Evolutionary conservation across 92 coral and sea anemone genomes (phyloP).

Genomic region (Pocillopora meandrina): DNA sequence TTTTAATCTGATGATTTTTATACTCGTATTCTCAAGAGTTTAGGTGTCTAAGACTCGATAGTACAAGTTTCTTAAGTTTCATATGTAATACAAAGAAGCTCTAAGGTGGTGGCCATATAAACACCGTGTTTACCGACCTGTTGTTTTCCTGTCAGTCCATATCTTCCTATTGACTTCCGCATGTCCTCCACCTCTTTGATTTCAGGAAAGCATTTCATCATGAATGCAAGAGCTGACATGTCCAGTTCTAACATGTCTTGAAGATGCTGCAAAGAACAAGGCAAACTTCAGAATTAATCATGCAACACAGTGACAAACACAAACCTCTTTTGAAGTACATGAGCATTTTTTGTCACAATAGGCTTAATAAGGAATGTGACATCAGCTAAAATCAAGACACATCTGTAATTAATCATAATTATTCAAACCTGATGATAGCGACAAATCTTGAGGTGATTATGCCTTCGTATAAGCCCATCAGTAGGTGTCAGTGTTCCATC

Average conservation of each 20-base stretch:
- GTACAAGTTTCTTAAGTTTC: too few species aligned
- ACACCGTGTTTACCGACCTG: slow-evolving; percentile 54
- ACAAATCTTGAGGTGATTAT: slow-evolving; percentile 95
- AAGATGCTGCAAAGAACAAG: slow-evolving; percentile 68
- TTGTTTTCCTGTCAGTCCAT: slow-evolving; percentile 98
- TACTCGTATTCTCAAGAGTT: too few species aligned
- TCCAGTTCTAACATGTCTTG: slow-evolving; percentile 99
- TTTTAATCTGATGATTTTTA: too few species aligned
- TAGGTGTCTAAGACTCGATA: too few species aligned
- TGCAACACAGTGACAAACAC: neutral
- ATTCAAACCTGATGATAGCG: slow-evolving; percentile 93
- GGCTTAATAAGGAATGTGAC: neutral
- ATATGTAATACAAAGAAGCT: too few species aligned
- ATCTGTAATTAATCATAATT: neutral
- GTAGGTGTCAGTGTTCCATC: slow-evolving; percentile 95
- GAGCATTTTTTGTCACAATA: neutral
- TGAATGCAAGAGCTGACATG: slow-evolving; percentile 87
- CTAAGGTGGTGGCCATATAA: too few species aligned
- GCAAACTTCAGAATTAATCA: neutral
- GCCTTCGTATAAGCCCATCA: slow-evolving; percentile 96
- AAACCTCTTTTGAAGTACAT: neutral
- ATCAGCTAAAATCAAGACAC: neutral
- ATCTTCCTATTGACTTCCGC: slow-evolving; percentile 94
- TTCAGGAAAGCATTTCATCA: slow-evolving; percentile 95
- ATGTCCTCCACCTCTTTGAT: slow-evolving; percentile 93